A percentile compares a stretch with the other conserved stretches of the same genome.
These are phyloP conservation scores for Chaitophorus viminalis DNA, from an alignment of 2,888 invertebrate species.

Conservation along the genomic window DNA sequence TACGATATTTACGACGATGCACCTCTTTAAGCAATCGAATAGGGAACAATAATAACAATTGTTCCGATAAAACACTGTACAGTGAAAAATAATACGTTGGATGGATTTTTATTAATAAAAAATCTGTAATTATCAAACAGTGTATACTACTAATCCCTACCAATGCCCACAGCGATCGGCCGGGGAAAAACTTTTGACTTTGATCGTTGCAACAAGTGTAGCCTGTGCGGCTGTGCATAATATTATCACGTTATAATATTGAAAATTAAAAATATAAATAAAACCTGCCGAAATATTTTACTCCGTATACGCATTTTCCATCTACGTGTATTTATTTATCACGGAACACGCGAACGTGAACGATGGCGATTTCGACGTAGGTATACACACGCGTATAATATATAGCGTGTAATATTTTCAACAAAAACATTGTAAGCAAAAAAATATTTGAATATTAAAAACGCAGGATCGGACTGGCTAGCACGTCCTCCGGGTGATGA, in stretches of 20 bases:
- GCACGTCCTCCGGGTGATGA: conserved; percentile 33
- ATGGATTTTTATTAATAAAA: not conserved
- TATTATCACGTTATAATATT: too few species aligned
- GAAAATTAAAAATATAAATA: too few species aligned
- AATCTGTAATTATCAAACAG: too few species aligned
- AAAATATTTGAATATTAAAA: not conserved
- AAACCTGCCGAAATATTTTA: too few species aligned
- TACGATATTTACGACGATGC: not conserved
- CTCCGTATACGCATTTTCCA: too few species aligned
- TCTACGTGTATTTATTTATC: too few species aligned
- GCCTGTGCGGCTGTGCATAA: too few species aligned
- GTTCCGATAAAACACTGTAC: not conserved
- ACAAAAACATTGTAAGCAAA: not conserved
- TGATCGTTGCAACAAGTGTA: too few species aligned
- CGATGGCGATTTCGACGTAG: not conserved
- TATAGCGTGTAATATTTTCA: not conserved
- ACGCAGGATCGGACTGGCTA: not conserved
- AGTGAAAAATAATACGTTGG: not conserved
- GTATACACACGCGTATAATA: not conserved
- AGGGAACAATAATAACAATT: not conserved
- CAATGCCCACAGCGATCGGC: not conserved
- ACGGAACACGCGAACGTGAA: not conserved
- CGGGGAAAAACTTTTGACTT: not conserved
- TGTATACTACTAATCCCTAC: too few species aligned
- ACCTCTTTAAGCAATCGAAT: not conserved